phyloP scores from a whole-genome alignment of 2,888 invertebrate genomes.

The Dolichopus griseipennis region DNA sequence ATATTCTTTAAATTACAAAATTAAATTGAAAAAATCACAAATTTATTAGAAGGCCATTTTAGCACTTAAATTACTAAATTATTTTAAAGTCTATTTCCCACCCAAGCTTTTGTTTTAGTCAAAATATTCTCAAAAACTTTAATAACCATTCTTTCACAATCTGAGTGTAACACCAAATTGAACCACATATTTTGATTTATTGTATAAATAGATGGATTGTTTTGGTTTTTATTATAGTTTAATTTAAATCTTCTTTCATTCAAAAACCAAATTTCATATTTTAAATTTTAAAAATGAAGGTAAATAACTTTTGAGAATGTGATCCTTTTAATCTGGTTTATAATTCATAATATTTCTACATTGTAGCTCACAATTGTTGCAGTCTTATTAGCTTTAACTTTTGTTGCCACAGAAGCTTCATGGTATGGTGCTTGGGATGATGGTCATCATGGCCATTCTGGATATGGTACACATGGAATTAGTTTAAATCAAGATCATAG shows the following conservation, averaged over 20 bases:
- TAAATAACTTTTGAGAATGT: no score
- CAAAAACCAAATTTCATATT: background rate
- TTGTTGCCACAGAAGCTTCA: constrained; percentile 22
- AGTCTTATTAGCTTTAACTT: constrained; percentile 24
- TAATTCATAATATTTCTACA: background rate
- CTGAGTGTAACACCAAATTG: no score
- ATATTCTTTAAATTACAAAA: no score
- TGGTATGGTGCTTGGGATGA: background rate
- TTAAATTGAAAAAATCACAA: no score
- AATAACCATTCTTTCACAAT: no score
- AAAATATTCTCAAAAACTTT: no score
- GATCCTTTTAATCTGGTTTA: no score
- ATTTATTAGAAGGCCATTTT: no score
- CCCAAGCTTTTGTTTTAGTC: no score
- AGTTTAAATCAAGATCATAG: no score
- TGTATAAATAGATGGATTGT: background rate
- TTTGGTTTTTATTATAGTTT: background rate
- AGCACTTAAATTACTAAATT: no score
- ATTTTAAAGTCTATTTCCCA: no score
- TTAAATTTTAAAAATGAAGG: background rate
- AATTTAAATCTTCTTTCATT: background rate
- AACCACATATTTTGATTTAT: background rate
- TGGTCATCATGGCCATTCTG: background rate
- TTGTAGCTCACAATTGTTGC: constrained; percentile 18
- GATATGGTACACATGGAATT: background rate